A percentile compares a stretch with the other conserved stretches of the same genome.
Evolutionary conservation across 2,888 invertebrate species (phyloP).

Genomic region (Patella depressa): DNA sequence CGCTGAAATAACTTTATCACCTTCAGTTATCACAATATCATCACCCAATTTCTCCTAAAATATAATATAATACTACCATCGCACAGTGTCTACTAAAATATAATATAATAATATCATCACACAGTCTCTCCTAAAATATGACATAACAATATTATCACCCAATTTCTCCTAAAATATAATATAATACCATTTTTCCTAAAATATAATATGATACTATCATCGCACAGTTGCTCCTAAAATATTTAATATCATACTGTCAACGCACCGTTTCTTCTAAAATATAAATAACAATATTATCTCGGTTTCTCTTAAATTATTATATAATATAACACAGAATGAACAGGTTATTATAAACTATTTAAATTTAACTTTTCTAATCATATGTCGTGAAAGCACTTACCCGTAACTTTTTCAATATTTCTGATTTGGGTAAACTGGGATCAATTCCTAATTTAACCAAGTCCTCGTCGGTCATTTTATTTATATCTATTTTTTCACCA

Average conservation of each 20-base stretch:
- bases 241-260: neutral
- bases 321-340: no score
- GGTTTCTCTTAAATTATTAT: no score
- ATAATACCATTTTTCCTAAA: no score
- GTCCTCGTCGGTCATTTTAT: slow-evolving; percentile 60
- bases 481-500: slow-evolving; percentile 63
- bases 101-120: no score
- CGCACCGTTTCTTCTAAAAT: neutral
- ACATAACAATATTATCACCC: no score
- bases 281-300: no score
- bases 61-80: neutral
- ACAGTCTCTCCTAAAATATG: no score
- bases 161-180: no score
- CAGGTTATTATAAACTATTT: no score
- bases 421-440: slow-evolving; percentile 59
- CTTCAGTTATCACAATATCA: slow-evolving; percentile 54
- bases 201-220: slow-evolving; percentile 48
- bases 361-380: no score
- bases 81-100: neutral
- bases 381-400: no score
- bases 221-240: slow-evolving; percentile 62
- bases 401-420: slow-evolving; percentile 62
- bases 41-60: slow-evolving; percentile 64
- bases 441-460: slow-evolving; percentile 65
- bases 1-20: slow-evolving; percentile 28